A percentile compares a stretch with the other conserved stretches of the same genome.
Evolutionary conservation across 1,140 invertebrate species (phyloP).

Genomic region (Platyscapa corneri): DNA sequence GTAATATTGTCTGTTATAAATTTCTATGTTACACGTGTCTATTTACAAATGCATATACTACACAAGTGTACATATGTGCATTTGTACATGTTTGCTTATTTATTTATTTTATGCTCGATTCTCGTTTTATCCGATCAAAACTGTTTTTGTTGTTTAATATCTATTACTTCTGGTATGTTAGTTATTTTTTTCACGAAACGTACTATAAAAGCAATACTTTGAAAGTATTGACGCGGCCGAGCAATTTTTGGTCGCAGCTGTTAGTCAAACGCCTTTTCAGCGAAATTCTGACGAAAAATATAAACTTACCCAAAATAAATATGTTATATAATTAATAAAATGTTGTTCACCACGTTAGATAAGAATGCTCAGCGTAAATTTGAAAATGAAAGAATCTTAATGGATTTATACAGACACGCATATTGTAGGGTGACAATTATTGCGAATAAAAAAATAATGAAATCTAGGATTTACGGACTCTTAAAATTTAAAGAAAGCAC

Average conservation of each 20-base stretch:
- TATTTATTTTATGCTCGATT: constrained; percentile 3
- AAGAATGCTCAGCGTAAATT: background rate
- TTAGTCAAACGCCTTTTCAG: constrained; percentile 43
- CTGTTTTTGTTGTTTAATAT: constrained; percentile 8
- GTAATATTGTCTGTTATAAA: constrained; percentile 17
- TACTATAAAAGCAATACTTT: background rate
- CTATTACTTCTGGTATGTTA: background rate
- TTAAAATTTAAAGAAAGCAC: constrained; percentile 30
- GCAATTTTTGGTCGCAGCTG: background rate
- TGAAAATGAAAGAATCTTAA: background rate
- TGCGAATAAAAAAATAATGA: background rate
- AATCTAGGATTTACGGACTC: constrained; percentile 12
- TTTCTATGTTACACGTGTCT: background rate
- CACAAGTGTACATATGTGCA: too few relatives aligned
- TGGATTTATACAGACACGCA: background rate
- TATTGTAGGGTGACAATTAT: background rate
- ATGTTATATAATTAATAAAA: constrained; percentile 9
- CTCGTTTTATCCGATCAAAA: background rate
- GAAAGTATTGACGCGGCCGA: background rate
- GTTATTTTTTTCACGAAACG: background rate
- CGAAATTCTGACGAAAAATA: constrained; percentile 26
- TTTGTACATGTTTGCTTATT: constrained; percentile 21
- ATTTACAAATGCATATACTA: too few relatives aligned
- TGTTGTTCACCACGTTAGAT: constrained; percentile 26
- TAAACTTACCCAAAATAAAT: background rate